Evolutionary conservation across 1,140 invertebrate species (phyloP).

Genomic region (Phenacoccus solenopsis): DNA sequence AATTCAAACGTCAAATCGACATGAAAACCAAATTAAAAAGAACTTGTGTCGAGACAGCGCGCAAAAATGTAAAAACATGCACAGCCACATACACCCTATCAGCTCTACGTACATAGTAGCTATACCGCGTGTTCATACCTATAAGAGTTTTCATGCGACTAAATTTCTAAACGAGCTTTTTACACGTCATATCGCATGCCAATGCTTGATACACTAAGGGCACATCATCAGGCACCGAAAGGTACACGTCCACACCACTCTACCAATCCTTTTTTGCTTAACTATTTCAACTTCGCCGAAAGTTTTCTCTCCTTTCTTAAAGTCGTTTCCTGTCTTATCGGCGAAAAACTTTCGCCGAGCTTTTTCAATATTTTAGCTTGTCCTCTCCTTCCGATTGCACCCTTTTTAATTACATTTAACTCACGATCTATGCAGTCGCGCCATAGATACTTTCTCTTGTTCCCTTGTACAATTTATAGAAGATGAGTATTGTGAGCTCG

Average conservation of each 20-base stretch:
- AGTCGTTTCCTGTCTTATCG: background rate
- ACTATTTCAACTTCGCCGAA: background rate
- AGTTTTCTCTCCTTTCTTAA: background rate
- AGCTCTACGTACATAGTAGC: too few species aligned
- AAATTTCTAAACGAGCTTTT: background rate
- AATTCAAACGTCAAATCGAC: too few species aligned
- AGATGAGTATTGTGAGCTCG: too few species aligned
- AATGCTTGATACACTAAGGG: background rate
- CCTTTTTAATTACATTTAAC: background rate
- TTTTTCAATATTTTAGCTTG: background rate
- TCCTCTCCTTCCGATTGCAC: background rate
- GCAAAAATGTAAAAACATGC: too few species aligned
- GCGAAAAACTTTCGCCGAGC: background rate
- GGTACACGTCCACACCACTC: background rate
- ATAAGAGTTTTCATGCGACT: background rate
- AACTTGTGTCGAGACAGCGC: too few species aligned
- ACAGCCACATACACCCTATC: too few species aligned
- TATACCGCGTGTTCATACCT: too few species aligned
- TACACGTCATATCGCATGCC: background rate
- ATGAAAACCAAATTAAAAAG: too few species aligned
- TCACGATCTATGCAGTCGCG: too few species aligned
- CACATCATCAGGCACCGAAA: constrained; percentile 1
- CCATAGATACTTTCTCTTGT: too few species aligned
- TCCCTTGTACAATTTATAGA: too few species aligned
- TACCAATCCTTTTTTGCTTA: background rate